Conservation (phyloP, 64 coral and sea anemone species). For the Exaiptasia diaphana region DNA sequence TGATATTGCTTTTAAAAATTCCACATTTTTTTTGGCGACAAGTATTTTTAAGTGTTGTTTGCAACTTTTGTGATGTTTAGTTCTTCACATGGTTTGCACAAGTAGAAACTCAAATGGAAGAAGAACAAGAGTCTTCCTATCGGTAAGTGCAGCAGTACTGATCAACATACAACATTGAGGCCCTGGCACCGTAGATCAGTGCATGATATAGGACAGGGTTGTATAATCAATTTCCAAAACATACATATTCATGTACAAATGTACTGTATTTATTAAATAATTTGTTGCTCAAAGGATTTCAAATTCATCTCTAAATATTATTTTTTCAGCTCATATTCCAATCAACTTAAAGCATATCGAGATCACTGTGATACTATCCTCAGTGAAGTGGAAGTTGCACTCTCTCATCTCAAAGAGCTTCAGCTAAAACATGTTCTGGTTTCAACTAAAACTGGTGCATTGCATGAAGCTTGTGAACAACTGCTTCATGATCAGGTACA, state of each 20-base stretch:
- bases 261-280: no score
- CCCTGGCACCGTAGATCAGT: no score
- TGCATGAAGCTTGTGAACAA: slow-evolving; percentile 97
- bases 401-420: slow-evolving; percentile 74
- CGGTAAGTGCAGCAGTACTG: slow-evolving; percentile 17
- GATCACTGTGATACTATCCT: slow-evolving; percentile 92
- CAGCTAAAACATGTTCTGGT: slow-evolving; percentile 89
- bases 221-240: no score
- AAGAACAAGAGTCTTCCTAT: slow-evolving; percentile 95
- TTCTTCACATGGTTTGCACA: slow-evolving; percentile 99
- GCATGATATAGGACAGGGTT: no score
- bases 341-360: slow-evolving; percentile 74
- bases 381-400: slow-evolving; percentile 65
- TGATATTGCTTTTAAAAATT: not conserved
- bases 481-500: slow-evolving; percentile 93
- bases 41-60: not conserved
- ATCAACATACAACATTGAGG: not conserved
- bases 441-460: slow-evolving; percentile 93
- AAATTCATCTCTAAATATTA: no score
- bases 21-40: not conserved
- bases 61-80: no score
- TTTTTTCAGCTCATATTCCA: slow-evolving; percentile 71
- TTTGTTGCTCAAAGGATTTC: no score
- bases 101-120: slow-evolving; percentile 96
- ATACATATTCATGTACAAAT: no score